These are phyloP conservation scores for Brachionus asplanchnoidis DNA, from an alignment of 1,140 invertebrate species.

Conservation along the genomic window DNA sequence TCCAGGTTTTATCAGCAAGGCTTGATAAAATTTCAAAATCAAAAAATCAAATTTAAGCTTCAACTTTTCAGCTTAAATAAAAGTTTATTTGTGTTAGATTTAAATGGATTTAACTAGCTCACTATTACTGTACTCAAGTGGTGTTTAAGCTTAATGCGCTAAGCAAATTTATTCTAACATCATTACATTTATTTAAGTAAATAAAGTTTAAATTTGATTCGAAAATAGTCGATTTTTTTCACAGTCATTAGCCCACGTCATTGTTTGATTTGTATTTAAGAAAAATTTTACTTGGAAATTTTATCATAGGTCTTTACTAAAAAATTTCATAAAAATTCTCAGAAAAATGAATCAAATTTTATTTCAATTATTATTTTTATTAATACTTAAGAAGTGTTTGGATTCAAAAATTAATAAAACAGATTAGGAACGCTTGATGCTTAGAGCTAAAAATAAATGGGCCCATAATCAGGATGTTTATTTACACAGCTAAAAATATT, in stretches of 20 bases:
- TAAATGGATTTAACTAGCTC: neutral
- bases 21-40: neutral
- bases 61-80: neutral
- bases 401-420: neutral
- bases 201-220: neutral
- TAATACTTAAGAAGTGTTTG: too few species aligned
- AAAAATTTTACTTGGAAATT: neutral
- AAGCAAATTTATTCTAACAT: neutral
- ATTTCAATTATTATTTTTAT: too few species aligned
- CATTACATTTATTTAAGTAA: neutral
- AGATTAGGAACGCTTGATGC: neutral
- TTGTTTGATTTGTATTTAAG: neutral
- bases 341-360: too few species aligned
- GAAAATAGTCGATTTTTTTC: neutral
- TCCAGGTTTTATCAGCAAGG: too few species aligned
- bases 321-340: too few species aligned
- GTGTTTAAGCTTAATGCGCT: neutral
- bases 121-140: neutral
- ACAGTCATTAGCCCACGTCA: neutral
- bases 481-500: neutral
- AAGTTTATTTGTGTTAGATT: neutral
- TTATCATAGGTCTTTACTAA: neutral
- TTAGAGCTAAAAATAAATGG: neutral
- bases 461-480: neutral
- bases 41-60: neutral